Base-by-base conservation (phyloP, 2,797 vertebrate species). In the Eidolon dupreanum region DNA sequence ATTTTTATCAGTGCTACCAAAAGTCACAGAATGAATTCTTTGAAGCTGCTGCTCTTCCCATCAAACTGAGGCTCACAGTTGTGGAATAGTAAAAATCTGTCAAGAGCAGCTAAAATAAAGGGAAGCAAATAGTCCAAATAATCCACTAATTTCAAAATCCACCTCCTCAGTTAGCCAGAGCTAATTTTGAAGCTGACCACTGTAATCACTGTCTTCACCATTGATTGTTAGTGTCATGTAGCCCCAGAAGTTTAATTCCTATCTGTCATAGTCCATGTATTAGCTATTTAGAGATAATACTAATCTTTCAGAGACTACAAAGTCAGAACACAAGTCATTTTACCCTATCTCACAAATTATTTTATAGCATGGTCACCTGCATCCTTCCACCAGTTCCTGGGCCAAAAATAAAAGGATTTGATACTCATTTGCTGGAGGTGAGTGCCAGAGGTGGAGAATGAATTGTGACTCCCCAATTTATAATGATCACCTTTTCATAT, bases 361-460 rank as follows among this genome's bases (percentile, higher is more conserved):
- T 95, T 98, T 98, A 83, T 51, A 99, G 99, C 97, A 98, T 99
- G 98, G 98, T 99, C 98, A 98, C 98, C 83, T 99, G 98, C 93
- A 98, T 99, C 93, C 98, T 99, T 84, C 99, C 99, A 28, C 99
- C 99, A 16, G 98, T 99, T 96, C 99, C 99, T 3, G 99, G 99
- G 95, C 99, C 99, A 4, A 99, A 99, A 98, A 99, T 99, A 96
- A 99, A 99, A 98, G 99, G 99, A 98, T 99, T 99, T 98, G 99
- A 99, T 98, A 97, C 99, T 51, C 99, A 99, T 86, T 98, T 99
- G 51, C 98, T 99, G 26, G 99, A 99, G 99, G 99, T 99, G 98
- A 98, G 83, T 94, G 63, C 11, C 61, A 38, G 19, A 43, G 73
- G 16, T 28, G 24, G 93, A 90, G 26, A 82, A 51, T 28, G 33